Percentiles rank a stretch among this genome's conserved stretches.
Evolutionary conservation across 2,797 vertebrate species (phyloP).

Genomic region (Pyrocephalus nanus): DNA sequence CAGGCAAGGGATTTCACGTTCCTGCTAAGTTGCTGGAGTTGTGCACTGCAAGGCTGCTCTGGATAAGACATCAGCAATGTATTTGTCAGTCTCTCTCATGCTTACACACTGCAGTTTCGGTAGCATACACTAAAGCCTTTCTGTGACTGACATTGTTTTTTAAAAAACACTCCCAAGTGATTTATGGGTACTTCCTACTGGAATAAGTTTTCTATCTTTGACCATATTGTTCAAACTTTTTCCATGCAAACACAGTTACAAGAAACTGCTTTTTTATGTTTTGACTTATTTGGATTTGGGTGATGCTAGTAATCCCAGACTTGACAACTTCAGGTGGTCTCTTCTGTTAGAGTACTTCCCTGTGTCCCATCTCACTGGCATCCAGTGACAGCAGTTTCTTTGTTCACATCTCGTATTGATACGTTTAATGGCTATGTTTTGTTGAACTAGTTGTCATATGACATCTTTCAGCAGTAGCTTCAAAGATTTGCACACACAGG

Average conservation of each 20-base stretch:
- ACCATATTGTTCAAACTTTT: not conserved
- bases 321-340: not conserved
- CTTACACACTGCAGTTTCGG: not conserved
- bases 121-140: conserved; percentile 3
- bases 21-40: not conserved
- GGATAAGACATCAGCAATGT: conserved; percentile 47
- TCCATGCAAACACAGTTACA: not conserved
- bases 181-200: conserved; percentile 15
- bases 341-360: not conserved
- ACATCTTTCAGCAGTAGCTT: not conserved
- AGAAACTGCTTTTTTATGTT: not conserved
- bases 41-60: conserved; percentile 13
- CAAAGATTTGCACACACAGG: not conserved
- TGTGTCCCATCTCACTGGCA: not conserved
- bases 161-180: conserved; percentile 13
- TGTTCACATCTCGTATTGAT: not conserved
- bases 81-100: conserved; percentile 60
- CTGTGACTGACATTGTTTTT: conserved; percentile 33
- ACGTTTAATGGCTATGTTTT: not conserved
- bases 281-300: not conserved
- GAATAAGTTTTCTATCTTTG: not conserved
- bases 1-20: conserved; percentile 27
- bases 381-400: not conserved
- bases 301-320: not conserved
- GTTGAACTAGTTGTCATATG: not conserved